Conservation (phyloP, 2,113 vertebrate genomes). For the Scytalopus superciliaris region DNA sequence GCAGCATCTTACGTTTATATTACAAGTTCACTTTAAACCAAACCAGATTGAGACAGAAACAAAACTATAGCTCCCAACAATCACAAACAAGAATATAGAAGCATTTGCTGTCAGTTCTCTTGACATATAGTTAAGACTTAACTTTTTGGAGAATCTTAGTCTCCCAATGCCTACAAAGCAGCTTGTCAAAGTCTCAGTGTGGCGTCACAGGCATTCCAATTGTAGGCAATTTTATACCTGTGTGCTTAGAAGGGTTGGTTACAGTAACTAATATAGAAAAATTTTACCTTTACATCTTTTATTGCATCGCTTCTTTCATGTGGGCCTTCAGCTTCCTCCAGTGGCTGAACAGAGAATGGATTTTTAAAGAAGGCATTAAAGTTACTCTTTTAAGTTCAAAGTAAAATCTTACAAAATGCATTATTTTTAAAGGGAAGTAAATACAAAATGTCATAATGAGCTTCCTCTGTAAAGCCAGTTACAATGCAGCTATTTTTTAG, state of each 20-base stretch:
- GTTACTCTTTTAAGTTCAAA: background rate
- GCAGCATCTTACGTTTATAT: background rate
- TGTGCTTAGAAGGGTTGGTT: background rate
- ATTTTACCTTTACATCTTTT: slow-evolving; percentile 73
- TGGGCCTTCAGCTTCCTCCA: slow-evolving; percentile 63
- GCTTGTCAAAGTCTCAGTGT: background rate
- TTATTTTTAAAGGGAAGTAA: background rate
- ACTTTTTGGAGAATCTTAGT: background rate
- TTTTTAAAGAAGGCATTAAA: background rate
- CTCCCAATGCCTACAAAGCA: background rate
- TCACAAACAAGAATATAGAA: background rate
- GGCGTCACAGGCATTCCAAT: background rate
- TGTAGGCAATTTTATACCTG: background rate
- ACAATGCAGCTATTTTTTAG: background rate
- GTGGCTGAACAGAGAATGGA: slow-evolving; percentile 34
- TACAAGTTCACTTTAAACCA: background rate
- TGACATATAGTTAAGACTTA: background rate
- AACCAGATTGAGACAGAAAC: background rate
- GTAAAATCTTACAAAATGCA: background rate
- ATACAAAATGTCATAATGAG: background rate
- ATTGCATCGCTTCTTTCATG: slow-evolving; percentile 26
- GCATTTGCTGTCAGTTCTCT: background rate
- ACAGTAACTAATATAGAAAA: background rate
- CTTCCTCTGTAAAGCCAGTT: background rate
- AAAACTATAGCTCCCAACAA: background rate